Conservation (phyloP, 2,113 vertebrate genomes). For the Hippocampus comes region DNA sequence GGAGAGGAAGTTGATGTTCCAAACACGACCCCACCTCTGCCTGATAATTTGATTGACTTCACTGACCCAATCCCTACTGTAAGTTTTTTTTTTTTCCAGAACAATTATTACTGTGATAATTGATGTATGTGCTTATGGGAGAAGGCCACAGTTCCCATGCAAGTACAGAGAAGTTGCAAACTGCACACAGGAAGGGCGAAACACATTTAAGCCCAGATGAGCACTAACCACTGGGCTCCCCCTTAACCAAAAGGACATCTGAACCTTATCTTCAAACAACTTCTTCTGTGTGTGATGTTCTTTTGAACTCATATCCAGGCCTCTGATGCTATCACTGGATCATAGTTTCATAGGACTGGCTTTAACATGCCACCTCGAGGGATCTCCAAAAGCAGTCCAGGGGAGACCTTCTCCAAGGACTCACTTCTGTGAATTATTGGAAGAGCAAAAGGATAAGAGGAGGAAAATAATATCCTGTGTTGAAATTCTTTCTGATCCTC, state of each 20-base stretch:
- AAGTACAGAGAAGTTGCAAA: background rate
- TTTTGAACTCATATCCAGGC: background rate
- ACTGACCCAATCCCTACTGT: constrained; percentile 81
- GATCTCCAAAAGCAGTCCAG: constrained; percentile 1
- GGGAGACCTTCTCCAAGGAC: background rate
- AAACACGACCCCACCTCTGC: constrained; percentile 53
- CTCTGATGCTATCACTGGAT: constrained; percentile 4
- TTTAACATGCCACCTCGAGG: constrained; percentile 3
- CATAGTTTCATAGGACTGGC: background rate
- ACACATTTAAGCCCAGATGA: background rate
- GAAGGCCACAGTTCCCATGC: background rate
- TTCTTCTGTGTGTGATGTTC: background rate
- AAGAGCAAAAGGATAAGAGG: background rate
- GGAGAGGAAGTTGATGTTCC: constrained; percentile 78
- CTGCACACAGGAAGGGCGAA: background rate
- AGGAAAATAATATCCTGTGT: constrained; percentile 9
- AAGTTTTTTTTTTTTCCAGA: constrained; percentile 36
- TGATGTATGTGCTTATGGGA: background rate
- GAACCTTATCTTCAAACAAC: background rate
- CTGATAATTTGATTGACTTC: constrained; percentile 92
- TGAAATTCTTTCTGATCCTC: constrained; percentile 3
- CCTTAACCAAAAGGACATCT: background rate
- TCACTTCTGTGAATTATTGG: constrained; percentile 1
- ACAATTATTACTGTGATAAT: no score
- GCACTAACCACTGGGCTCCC: background rate